Base-by-base conservation (phyloP, 2,797 vertebrate genomes). In the Sebastes goodei region DNA sequence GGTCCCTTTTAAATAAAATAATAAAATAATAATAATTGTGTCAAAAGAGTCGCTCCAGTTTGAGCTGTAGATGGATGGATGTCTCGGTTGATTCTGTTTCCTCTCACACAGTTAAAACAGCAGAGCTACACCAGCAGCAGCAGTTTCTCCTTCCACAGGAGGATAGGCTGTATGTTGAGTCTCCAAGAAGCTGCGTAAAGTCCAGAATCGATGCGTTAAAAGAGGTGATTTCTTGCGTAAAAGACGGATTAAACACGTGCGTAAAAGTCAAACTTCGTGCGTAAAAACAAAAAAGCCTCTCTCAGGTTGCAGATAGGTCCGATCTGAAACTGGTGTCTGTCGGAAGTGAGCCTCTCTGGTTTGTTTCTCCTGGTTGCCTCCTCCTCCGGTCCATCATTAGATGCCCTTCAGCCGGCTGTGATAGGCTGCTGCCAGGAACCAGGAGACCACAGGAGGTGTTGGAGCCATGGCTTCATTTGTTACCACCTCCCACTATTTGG, bases 401-500 rank as follows among this genome's bases (percentile, higher is more conserved):
- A 70, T 81, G 85, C 72, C 83, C 84, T 83, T 81, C 84, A 83
- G 83, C 86, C 85, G 86, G 15, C 88, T 92, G 88, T 89, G 88
- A 94, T 90, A 94, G 93, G 92, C 90, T 91, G 86, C 90, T 93
- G 91, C 88, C 89, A 91, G 89, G 84, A 92, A 38, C 35, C 35
- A 38, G 11, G 35, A 38, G 71, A 81, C 85, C 89, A 80, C 86
- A 83, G 87, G 89, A 92, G 88, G 84, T 90, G 91, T 82, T 74
- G 86, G 87, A 89, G 89, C 82, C 71, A 38, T 17, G 35, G 81
- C 87, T 85, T 84, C 86, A 72, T 81, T 85, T 81, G 78, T 72
- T 88, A 73, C 90, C 81, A 93, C 90, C 92, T 93, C 92, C 93
- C 93, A 90, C 91, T 79, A 84, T 83, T 76, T 80, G 89, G 87